These are phyloP conservation scores for Tragelaphus strepsiceros DNA, from an alignment of 2,113 vertebrate species.

Conservation along the genomic window DNA sequence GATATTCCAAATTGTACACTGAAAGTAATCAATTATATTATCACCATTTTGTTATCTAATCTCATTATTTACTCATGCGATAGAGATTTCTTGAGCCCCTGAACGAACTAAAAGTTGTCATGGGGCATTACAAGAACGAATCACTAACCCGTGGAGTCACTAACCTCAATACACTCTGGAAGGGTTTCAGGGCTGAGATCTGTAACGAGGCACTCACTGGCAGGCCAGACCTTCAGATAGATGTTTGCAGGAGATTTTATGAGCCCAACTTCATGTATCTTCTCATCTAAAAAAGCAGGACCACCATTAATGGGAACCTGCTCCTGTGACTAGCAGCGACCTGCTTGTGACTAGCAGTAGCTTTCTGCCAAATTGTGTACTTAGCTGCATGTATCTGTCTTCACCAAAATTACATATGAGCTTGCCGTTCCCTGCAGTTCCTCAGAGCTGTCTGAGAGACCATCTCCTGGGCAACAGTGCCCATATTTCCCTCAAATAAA, in stretches of 20 bases:
- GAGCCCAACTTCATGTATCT: background rate
- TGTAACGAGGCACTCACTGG: background rate
- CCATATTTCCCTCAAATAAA: background rate
- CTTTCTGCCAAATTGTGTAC: background rate
- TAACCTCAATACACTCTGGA: background rate
- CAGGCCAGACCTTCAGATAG: background rate
- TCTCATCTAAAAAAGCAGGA: background rate
- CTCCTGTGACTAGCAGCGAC: background rate
- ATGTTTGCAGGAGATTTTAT: background rate
- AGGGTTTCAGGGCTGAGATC: background rate
- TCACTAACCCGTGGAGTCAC: background rate
- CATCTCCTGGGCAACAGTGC: accelerated
- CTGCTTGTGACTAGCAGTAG: background rate
- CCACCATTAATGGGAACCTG: background rate
- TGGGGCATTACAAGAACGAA: background rate
- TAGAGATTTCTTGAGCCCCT: background rate
- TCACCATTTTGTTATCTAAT: background rate
- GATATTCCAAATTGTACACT: background rate
- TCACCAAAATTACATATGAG: background rate
- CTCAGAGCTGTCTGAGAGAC: background rate
- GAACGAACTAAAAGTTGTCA: background rate
- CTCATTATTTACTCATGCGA: background rate
- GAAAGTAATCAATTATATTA: background rate
- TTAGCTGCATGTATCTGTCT: background rate
- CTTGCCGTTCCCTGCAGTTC: background rate